Evolutionary conservation across 2,888 invertebrate species (phyloP).

Genomic region (Dicranocentrus wangi): DNA sequence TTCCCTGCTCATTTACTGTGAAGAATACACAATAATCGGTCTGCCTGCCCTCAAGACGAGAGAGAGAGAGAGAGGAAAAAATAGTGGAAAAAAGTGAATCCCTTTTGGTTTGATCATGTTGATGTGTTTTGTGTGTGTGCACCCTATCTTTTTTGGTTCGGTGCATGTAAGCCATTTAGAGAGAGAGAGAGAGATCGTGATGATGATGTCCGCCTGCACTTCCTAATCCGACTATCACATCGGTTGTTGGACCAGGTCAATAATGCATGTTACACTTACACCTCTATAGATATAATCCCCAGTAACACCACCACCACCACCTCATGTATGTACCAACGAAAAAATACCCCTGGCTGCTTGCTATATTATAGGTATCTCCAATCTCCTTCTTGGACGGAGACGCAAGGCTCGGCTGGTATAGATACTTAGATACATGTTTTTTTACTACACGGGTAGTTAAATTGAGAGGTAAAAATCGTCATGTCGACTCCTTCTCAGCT

Average conservation of each 20-base stretch:
- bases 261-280: slow-evolving; percentile 17
- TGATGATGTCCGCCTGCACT: slow-evolving; percentile 49
- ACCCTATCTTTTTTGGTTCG: not conserved
- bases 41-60: no score
- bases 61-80: no score
- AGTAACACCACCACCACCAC: no score
- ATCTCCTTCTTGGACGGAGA: no score
- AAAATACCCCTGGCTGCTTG: no score
- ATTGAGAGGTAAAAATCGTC: slow-evolving; percentile 45
- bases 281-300: not conserved
- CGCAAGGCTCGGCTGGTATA: no score
- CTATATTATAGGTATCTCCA: no score
- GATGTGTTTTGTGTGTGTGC: no score
- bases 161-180: slow-evolving; percentile 52
- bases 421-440: no score
- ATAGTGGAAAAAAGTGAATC: no score
- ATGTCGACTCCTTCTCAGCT: slow-evolving; percentile 6
- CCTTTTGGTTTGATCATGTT: no score
- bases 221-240: slow-evolving; percentile 54
- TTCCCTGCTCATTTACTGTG: not conserved
- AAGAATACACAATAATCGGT: no score
- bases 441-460: slow-evolving; percentile 14
- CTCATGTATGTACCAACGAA: slow-evolving; percentile 1
- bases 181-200: slow-evolving; percentile 49
- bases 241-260: slow-evolving; percentile 30